phyloP scores from a whole-genome alignment of 2,888 invertebrate genomes.

The Lobophora halterata region DNA sequence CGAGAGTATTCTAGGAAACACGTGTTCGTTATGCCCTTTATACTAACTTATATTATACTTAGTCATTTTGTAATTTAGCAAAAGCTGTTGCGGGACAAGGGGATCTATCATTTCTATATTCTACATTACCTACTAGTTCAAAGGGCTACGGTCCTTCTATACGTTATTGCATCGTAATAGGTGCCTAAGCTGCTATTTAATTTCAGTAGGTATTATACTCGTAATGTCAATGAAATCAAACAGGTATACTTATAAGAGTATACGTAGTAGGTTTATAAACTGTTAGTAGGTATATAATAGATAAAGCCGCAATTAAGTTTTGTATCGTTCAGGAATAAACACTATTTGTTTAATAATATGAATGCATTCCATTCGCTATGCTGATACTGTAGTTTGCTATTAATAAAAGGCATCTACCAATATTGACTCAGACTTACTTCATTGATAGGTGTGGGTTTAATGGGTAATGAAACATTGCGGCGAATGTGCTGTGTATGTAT shows the following conservation, averaged over 20 bases:
- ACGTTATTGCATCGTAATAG: conserved; percentile 1
- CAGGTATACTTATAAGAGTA: background rate
- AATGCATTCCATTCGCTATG: conserved; percentile 16
- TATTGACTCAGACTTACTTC: conserved; percentile 28
- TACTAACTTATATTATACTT: no score
- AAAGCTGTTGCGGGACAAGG: conserved; percentile 24
- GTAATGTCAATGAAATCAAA: conserved; percentile 4
- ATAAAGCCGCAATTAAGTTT: conserved; percentile 5
- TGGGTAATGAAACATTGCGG: conserved; percentile 18
- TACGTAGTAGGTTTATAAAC: conserved; percentile 9
- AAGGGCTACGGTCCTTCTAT: conserved; percentile 14
- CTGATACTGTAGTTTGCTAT: conserved; percentile 18
- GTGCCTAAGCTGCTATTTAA: conserved; percentile 2
- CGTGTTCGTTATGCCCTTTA: conserved; percentile 16
- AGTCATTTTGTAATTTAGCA: conserved; percentile 16
- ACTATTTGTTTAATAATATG: conserved; percentile 6
- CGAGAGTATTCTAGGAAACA: conserved; percentile 12
- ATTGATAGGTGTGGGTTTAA: conserved; percentile 15
- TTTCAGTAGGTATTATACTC: conserved; percentile 1
- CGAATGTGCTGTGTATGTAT: conserved; percentile 15
- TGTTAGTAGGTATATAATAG: conserved; percentile 2
- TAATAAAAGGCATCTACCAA: conserved; percentile 23
- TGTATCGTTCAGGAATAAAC: background rate
- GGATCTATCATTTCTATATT: conserved; percentile 22
- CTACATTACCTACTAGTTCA: conserved; percentile 8